phyloP scores from a whole-genome alignment of 2,113 vertebrate species.

The Psittacara wagleri region DNA sequence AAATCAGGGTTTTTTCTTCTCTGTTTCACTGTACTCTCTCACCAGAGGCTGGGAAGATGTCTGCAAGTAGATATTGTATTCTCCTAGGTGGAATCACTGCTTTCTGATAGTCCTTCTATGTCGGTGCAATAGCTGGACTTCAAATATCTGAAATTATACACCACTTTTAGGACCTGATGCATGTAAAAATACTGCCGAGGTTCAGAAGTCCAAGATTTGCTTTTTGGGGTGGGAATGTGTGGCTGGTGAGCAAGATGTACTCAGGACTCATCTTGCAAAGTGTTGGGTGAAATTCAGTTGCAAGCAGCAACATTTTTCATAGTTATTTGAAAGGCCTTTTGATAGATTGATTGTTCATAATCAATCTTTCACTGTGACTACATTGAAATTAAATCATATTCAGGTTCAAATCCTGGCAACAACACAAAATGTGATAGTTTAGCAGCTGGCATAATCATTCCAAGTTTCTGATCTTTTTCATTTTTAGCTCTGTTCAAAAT shows the following conservation, averaged over 20 bases:
- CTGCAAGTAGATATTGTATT: background rate
- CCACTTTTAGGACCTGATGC: background rate
- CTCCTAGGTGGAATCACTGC: background rate
- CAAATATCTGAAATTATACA: background rate
- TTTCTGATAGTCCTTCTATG: background rate
- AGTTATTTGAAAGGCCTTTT: background rate
- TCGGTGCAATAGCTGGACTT: background rate
- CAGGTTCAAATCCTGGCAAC: background rate
- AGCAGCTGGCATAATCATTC: background rate
- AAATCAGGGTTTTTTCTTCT: background rate
- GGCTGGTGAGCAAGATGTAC: background rate
- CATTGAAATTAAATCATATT: background rate
- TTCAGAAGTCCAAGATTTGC: background rate
- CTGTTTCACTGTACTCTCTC: background rate
- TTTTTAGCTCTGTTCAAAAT: conserved; percentile 11
- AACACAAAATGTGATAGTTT: background rate
- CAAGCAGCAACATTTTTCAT: background rate
- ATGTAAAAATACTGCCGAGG: background rate
- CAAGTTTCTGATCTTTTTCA: background rate
- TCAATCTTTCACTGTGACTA: background rate
- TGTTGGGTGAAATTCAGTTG: background rate
- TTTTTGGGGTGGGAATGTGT: background rate
- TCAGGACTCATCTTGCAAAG: background rate
- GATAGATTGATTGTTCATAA: background rate
- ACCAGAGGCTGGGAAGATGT: background rate